These are phyloP conservation scores for Pterophyllum scalare DNA, from an alignment of 2,113 vertebrate species.

Conservation along the genomic window DNA sequence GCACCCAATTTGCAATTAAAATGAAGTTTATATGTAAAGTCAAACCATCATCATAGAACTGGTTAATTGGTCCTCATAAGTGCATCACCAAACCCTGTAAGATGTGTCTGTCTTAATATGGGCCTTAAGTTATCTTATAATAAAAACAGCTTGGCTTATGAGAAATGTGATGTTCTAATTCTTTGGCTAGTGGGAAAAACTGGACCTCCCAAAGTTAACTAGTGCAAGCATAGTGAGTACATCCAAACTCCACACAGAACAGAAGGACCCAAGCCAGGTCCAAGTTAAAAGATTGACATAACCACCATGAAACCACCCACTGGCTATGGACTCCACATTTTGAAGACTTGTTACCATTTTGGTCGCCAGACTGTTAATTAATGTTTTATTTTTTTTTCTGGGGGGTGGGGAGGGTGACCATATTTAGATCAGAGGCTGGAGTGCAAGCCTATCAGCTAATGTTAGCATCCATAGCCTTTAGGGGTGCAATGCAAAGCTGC, in stretches of 20 bases:
- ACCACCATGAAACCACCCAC: not conserved
- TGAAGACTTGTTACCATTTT: not conserved
- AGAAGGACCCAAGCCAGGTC: not conserved
- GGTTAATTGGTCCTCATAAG: not conserved
- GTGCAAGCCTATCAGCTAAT: no score
- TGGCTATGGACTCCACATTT: not conserved
- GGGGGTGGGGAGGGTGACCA: no score
- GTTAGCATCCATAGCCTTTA: no score
- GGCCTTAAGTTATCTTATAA: not conserved
- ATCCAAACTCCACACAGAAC: not conserved
- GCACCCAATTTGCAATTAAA: not conserved
- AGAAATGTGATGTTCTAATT: not conserved
- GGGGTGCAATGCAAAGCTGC: no score
- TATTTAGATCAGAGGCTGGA: no score
- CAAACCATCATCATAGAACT: not conserved
- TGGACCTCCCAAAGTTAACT: not conserved
- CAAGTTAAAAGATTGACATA: not conserved
- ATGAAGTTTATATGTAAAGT: not conserved
- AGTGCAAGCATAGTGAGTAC: not conserved
- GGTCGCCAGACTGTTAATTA: not conserved
- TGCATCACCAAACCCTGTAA: not conserved
- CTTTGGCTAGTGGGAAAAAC: not conserved
- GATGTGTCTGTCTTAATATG: not conserved
- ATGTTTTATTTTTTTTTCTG: no score
- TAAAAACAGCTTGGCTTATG: not conserved